phyloP scores from a whole-genome alignment of 1,140 invertebrate species.

The Antheraea mylitta region DNA sequence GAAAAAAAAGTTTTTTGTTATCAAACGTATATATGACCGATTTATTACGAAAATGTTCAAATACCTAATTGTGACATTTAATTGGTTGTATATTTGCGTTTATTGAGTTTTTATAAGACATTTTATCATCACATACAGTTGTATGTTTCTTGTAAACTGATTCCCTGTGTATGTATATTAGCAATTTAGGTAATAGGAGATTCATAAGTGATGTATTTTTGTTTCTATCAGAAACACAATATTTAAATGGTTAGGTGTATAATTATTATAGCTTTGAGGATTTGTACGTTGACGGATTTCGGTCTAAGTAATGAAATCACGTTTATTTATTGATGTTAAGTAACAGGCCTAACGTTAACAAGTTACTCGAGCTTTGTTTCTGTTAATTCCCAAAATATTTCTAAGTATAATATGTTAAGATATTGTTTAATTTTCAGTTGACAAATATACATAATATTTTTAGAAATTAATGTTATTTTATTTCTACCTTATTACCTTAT shows the following conservation, averaged over 20 bases:
- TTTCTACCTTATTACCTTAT: no score
- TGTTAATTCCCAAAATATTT: slow-evolving; percentile 63
- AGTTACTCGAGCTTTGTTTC: slow-evolving; percentile 44
- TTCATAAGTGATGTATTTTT: slow-evolving; percentile 48
- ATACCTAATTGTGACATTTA: no score
- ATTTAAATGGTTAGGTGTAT: slow-evolving; percentile 38
- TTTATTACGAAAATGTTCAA: no score
- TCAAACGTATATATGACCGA: no score
- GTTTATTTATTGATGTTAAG: slow-evolving; percentile 43
- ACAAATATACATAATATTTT: slow-evolving; percentile 76
- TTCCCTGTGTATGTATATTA: slow-evolving; percentile 59
- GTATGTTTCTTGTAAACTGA: slow-evolving; percentile 4
- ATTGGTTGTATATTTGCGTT: not conserved
- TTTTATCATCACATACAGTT: not conserved
- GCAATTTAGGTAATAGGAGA: slow-evolving; percentile 59
- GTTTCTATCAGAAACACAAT: slow-evolving; percentile 38
- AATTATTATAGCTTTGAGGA: slow-evolving; percentile 3
- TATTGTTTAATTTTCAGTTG: slow-evolving; percentile 75
- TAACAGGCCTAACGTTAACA: slow-evolving; percentile 62
- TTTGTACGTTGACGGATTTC: slow-evolving; percentile 6
- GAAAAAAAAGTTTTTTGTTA: no score
- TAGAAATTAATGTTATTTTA: slow-evolving; percentile 40
- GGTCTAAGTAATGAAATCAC: slow-evolving; percentile 4
- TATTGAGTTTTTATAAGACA: not conserved
- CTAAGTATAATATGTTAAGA: slow-evolving; percentile 60